Evolutionary conservation across 2,888 invertebrate species (phyloP), one percentile per base, ranked within the genome.

Genomic region (Machimus rusticus): DNA sequence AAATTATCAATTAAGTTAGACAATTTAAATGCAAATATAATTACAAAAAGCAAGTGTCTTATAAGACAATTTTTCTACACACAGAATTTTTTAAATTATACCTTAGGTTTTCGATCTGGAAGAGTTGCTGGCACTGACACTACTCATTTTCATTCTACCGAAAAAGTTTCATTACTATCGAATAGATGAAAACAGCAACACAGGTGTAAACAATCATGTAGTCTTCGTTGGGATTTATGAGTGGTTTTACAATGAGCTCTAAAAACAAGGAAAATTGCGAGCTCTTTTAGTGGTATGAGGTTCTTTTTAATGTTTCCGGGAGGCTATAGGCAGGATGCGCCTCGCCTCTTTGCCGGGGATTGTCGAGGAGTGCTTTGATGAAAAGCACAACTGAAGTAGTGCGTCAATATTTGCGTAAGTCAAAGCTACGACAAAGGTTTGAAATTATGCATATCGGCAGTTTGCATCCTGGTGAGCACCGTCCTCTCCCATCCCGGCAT

Each of bases 361-460:
- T 85, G 34, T 43, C 37, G 51, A 85, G 51, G 46, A 31, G 19
- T 84, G 46, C 39, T 66, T 66, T 85, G 85, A 85, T 85, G 85
- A 85, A 85, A 85, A 85, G 85, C 74, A 85, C 85, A 85, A 74
- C 74, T 74, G 85, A 66, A 85, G 85, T 43, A 85, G 85, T 74
- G 85, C 85, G 85, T 85, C 74, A 85, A 85, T 85, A 85, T 85
- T 85, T 85, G 84, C 84, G 81, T 55, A 46, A 81, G 81, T 31
- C 74, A 37, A 43, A 74, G 43, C 43, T 66, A 43, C 39, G 74
- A 74, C 43, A 74, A 84, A 85, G 66, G 51, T 37, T 34, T 39
- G 57, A 57, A 55, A 82, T 82, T 82, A 82, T 81, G 82, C 82
- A 82, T 57, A 82, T 82, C 66, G 82, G 23, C 66, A 82, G 57